Base-by-base conservation (phyloP, 2,888 invertebrate genomes). In the Polyploca ridens region DNA sequence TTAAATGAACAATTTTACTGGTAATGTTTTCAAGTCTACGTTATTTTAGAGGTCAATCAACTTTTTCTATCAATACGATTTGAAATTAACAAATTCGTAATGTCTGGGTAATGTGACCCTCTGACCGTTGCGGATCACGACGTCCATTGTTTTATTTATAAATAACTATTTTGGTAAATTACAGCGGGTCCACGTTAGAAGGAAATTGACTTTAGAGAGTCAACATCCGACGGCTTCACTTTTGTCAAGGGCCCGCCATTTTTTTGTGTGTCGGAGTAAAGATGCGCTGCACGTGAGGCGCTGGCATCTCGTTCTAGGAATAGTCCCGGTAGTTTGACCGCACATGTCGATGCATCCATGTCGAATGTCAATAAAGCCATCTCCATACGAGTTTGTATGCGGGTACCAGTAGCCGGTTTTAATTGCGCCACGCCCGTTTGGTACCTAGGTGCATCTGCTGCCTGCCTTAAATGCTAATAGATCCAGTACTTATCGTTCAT, bases 251-350 rank as follows among this genome's bases (percentile, higher is more conserved):
- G 80, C 77, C 82, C 76, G 82, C 76, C 78, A 78, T 81, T 79
- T 74, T 83, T 84, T 88, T 86, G 87, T 87, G 82, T 77, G n/a
- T 74, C 66, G 65, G 63, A 64, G 64, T 71, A 74, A 89, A 87
- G 84, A 86, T 90, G 88, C 75, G 71, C 65, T 75, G 80, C 91
- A 90, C 85, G 86, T 92, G 90, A 86, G 65, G 74, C 54, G 68
- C 72, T 71, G 68, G 74, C 41, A 41, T 10, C 11, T 41, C 44
- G 81, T 92, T 91, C 91, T 91, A 89, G 85, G 91, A 93, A 91
- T 77, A 79, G 79, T 74, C 75, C 74, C 76, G 71, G 27, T 13
- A 11, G 35, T 41, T 69, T 68, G 69, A 70, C 69, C 79, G 79
- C 90, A 89, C 84, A 90, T 89, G 92, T 80, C 84, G 77, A 73